Conservation (phyloP, 2,113 vertebrate genomes). For the Xenopus laevis region DNA sequence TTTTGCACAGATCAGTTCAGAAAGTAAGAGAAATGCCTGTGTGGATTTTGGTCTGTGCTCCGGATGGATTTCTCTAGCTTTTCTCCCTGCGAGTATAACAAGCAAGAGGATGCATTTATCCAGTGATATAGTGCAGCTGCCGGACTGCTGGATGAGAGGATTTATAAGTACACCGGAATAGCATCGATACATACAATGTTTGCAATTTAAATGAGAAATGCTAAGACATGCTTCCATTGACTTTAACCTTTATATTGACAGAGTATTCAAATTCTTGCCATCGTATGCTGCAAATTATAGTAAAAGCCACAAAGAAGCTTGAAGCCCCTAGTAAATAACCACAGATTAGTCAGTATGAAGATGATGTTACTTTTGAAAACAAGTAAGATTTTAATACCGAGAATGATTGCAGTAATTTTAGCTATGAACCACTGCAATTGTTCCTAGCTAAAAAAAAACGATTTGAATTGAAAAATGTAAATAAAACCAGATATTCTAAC, state of each 20-base stretch:
- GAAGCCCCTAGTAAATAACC: not conserved
- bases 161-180: not conserved
- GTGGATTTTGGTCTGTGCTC: not conserved
- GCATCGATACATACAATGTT: not conserved
- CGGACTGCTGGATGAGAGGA: too few relatives aligned
- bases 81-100: not conserved
- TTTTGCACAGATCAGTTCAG: slow-evolving; percentile 15
- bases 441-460: too few relatives aligned
- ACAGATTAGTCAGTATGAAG: not conserved
- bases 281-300: not conserved
- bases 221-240: not conserved
- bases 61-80: not conserved
- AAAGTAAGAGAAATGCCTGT: not conserved
- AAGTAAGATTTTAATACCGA: too few relatives aligned
- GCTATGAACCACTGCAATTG: too few relatives aligned
- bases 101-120: not conserved
- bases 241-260: not conserved
- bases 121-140: too few relatives aligned
- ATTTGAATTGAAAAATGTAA: too few relatives aligned
- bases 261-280: not conserved
- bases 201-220: not conserved
- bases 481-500: too few relatives aligned
- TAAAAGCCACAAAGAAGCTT: not conserved
- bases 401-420: too few relatives aligned
- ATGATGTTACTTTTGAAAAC: too few relatives aligned